Evolutionary conservation across 2,113 vertebrate species (phyloP).

Genomic region (Petromus typicus): DNA sequence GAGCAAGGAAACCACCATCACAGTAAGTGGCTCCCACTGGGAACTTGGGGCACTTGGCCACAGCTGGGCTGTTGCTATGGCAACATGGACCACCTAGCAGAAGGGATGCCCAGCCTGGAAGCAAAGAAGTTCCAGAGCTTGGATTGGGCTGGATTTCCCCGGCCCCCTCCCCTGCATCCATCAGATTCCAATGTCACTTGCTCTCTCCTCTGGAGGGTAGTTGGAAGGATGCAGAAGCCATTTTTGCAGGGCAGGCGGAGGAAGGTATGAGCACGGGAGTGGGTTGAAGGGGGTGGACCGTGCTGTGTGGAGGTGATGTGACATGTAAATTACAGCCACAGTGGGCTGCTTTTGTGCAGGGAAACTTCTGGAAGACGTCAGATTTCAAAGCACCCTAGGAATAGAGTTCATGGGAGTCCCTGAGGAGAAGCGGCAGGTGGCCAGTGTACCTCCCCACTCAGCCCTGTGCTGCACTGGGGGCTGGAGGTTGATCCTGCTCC

Average conservation of each 20-base stretch:
- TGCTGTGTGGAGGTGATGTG: slow-evolving; percentile 37
- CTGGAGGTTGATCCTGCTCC: too few species aligned
- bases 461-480: rapidly evolving
- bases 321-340: slow-evolving; percentile 75
- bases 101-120: slow-evolving; percentile 37
- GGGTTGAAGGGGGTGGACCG: slow-evolving; percentile 61
- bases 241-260: slow-evolving; percentile 29
- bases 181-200: not conserved
- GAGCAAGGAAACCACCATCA: slow-evolving; percentile 91
- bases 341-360: slow-evolving; percentile 63
- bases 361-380: slow-evolving; percentile 73
- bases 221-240: slow-evolving; percentile 30
- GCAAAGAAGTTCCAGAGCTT: slow-evolving; percentile 53
- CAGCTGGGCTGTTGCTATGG: slow-evolving; percentile 71
- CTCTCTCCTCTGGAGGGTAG: not conserved
- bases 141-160: slow-evolving; percentile 14
- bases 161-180: not conserved
- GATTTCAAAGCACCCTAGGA: slow-evolving; percentile 74
- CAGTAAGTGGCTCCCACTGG: slow-evolving; percentile 86
- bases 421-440: not conserved
- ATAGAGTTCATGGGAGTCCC: slow-evolving; percentile 65
- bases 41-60: not conserved
- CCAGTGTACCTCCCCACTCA: not conserved
- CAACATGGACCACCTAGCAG: not conserved
- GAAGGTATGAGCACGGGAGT: slow-evolving; percentile 28